phyloP scores from a whole-genome alignment of 2,888 invertebrate species.

The Lasioglossum morio region DNA sequence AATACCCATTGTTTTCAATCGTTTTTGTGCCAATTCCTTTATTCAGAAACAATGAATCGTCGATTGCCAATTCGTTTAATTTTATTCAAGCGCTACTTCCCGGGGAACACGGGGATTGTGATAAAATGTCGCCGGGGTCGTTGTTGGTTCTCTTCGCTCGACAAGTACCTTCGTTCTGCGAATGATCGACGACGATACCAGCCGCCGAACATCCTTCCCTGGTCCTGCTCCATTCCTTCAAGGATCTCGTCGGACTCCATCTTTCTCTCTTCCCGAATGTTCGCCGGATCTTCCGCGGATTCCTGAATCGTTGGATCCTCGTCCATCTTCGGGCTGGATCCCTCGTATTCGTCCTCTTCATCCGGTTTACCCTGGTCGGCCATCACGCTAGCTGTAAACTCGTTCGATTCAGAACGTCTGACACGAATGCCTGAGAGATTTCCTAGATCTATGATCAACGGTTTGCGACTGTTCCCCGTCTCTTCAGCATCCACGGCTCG shows the following conservation, averaged over 20 bases:
- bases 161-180: slow-evolving; percentile 31
- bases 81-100: slow-evolving; percentile 55
- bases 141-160: slow-evolving; percentile 10
- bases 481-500: background rate
- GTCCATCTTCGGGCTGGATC: background rate
- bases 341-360: background rate
- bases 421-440: background rate
- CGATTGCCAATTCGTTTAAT: background rate
- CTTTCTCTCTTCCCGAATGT: slow-evolving; percentile 17
- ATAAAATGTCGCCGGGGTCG: slow-evolving; percentile 45
- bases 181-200: slow-evolving; percentile 38
- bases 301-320: background rate
- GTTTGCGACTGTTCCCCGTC: background rate
- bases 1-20: background rate
- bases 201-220: slow-evolving; percentile 6
- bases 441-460: background rate
- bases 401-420: background rate
- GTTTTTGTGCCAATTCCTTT: slow-evolving; percentile 8
- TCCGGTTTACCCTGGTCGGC: background rate
- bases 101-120: slow-evolving; percentile 75
- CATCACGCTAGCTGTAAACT: background rate
- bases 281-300: background rate
- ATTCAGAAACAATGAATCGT: slow-evolving; percentile 18
- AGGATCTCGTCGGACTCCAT: slow-evolving; percentile 20
- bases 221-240: slow-evolving; percentile 31